phyloP scores from a whole-genome alignment of 92 coral and sea anemone species.

The Porites divaricata region DNA sequence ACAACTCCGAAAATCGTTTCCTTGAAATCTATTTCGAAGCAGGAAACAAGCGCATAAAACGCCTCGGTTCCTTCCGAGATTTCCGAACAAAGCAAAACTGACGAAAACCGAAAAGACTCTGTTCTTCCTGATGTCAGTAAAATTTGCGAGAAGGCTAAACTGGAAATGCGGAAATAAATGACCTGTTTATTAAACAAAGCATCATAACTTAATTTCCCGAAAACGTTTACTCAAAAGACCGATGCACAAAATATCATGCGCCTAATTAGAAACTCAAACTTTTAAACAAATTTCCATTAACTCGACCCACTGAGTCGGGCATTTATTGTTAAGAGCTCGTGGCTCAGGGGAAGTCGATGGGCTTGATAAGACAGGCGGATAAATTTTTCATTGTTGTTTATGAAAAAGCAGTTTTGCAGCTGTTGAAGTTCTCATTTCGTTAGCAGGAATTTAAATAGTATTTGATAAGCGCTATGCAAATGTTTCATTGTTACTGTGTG shows the following conservation, averaged over 20 bases:
- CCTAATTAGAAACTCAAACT: conserved; percentile 39
- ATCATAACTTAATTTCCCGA: conserved; percentile 33
- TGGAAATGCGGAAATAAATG: conserved; percentile 1
- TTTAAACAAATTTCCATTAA: conserved; percentile 33
- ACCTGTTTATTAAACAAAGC: conserved; percentile 29
- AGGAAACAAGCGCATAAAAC: too few relatives aligned
- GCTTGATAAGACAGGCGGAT: conserved; percentile 45
- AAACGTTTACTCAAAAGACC: conserved; percentile 22
- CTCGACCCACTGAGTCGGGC: conserved; percentile 23
- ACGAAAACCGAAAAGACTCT: neutral
- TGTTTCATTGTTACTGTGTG: conserved; percentile 19
- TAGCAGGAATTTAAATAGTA: conserved; percentile 21
- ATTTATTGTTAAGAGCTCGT: conserved; percentile 37
- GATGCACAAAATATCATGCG: conserved; percentile 35
- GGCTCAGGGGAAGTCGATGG: conserved; percentile 25
- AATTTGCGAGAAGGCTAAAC: too few relatives aligned
- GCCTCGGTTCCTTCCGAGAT: too few relatives aligned
- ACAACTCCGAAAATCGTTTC: neutral
- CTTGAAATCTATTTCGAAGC: neutral
- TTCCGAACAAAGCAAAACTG: too few relatives aligned
- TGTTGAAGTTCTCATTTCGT: conserved; percentile 70
- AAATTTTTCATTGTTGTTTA: conserved; percentile 57
- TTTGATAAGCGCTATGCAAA: conserved; percentile 33
- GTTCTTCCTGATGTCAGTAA: neutral
- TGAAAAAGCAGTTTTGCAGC: conserved; percentile 71